These are phyloP conservation scores for Tretioscincus oriximinensis DNA, from an alignment of 2,113 vertebrate genomes.

Conservation along the genomic window DNA sequence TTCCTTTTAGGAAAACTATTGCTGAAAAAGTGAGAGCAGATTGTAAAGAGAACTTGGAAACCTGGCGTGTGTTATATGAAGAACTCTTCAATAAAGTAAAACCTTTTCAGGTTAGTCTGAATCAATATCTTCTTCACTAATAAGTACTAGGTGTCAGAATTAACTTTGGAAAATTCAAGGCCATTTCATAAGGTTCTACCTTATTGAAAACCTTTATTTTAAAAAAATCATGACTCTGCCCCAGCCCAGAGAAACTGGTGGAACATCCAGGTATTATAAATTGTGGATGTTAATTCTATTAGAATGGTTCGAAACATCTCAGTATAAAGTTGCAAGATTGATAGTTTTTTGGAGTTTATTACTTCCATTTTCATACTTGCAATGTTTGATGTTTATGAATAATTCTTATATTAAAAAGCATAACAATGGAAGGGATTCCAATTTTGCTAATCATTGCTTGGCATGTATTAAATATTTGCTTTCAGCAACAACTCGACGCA, in stretches of 20 bases:
- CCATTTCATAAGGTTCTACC: no score
- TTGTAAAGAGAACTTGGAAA: conserved; percentile 64
- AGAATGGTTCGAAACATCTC: not conserved
- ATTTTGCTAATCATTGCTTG: not conserved
- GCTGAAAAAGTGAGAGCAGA: conserved; percentile 62
- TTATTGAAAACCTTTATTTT: no score
- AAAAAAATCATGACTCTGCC: no score
- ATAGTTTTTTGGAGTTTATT: not conserved
- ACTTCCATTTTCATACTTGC: not conserved
- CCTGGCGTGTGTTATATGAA: conserved; percentile 85
- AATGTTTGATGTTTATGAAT: not conserved
- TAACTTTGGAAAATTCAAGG: no score
- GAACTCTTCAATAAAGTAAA: conserved; percentile 86
- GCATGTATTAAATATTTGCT: conserved; percentile 5
- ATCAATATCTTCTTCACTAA: not conserved
- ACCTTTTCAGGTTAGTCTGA: conserved; percentile 87
- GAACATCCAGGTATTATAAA: not conserved
- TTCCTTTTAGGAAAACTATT: conserved; percentile 52
- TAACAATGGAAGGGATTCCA: not conserved
- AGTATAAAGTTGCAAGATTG: not conserved
- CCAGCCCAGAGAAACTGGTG: no score
- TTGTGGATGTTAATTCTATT: not conserved
- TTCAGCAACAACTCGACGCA: conserved; percentile 88
- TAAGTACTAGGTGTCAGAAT: no score
- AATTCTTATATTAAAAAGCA: not conserved